Evolutionary conservation across 2,113 vertebrate species (phyloP).

Genomic region (Leiothrix lutea): DNA sequence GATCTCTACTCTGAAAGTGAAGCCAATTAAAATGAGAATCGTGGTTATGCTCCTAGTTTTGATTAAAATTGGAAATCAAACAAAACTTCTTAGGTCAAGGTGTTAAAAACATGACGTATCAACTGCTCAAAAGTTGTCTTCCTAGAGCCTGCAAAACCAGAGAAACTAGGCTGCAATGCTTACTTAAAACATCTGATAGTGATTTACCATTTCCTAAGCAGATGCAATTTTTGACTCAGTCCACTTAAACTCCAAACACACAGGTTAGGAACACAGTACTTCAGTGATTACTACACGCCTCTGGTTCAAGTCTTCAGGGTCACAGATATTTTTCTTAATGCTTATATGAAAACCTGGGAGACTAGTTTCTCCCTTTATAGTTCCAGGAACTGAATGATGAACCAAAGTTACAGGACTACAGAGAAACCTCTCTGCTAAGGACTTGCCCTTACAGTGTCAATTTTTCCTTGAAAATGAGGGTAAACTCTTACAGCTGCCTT

Average conservation of each 20-base stretch:
- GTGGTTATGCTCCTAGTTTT: neutral
- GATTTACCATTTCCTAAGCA: neutral
- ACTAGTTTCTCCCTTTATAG: neutral
- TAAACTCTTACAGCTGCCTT: neutral
- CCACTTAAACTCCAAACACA: neutral
- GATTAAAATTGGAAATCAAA: neutral
- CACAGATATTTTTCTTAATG: neutral
- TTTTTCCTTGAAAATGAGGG: neutral
- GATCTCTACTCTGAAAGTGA: neutral
- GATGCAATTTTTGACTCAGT: neutral
- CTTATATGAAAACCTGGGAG: neutral
- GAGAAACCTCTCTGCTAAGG: neutral
- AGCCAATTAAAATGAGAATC: neutral
- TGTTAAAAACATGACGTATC: neutral
- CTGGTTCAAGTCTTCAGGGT: neutral
- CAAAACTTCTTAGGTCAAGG: neutral
- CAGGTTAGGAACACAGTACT: neutral
- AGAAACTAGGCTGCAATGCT: neutral
- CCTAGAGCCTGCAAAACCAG: neutral
- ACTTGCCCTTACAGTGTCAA: neutral
- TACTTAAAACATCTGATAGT: neutral
- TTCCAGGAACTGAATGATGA: neutral
- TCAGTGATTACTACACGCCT: neutral
- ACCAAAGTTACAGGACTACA: neutral
- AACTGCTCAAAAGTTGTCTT: neutral